A percentile compares a stretch with the other conserved stretches of the same genome.
Conservation (phyloP, 1,140 invertebrate genomes). For the Geopemphigus sp. region DNA sequence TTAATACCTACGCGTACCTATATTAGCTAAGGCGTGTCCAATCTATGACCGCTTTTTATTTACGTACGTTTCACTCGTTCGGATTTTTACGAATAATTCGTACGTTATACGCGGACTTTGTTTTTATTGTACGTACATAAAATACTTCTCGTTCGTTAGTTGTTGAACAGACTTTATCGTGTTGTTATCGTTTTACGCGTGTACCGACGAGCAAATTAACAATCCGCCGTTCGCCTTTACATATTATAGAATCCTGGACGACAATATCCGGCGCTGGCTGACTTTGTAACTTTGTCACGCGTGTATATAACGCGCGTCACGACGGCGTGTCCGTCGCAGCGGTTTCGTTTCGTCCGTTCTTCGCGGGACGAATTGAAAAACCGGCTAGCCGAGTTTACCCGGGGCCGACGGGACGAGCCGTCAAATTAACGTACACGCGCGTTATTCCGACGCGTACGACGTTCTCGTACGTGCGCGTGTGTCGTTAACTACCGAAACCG, state of each 20-base stretch:
- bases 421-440: no score
- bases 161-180: background rate
- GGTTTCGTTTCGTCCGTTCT: no score
- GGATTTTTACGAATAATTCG: background rate
- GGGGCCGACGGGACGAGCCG: no score
- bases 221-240: background rate
- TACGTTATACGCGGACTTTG: background rate
- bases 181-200: background rate
- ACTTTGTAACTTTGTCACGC: no score
- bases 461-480: no score
- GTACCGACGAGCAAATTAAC: background rate
- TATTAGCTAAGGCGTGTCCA: background rate
- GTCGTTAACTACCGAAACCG: no score
- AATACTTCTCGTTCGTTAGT: background rate
- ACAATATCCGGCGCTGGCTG: background rate
- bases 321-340: no score
- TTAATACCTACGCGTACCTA: background rate
- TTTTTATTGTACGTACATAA: background rate
- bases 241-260: background rate
- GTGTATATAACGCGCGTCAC: no score
- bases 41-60: background rate
- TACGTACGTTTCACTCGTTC: background rate
- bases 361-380: no score
- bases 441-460: no score
- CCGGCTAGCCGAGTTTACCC: no score